A percentile compares a stretch with the other conserved stretches of the same genome.
phyloP scores from a whole-genome alignment of 1,140 invertebrate genomes.

The Leptonema lineaticorne region DNA sequence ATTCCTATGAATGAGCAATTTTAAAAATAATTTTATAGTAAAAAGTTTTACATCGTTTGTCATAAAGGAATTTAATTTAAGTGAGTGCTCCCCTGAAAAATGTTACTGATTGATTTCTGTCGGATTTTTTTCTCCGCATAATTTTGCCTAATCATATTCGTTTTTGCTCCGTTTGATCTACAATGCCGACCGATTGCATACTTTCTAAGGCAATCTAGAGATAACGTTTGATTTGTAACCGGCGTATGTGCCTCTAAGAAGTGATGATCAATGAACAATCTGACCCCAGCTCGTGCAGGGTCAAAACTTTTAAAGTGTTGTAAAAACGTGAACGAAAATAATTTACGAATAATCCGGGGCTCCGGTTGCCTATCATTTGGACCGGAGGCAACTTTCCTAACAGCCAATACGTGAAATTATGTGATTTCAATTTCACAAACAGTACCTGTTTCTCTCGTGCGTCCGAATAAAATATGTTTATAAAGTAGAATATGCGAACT shows the following conservation, averaged over 20 bases:
- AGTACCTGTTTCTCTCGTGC: not conserved
- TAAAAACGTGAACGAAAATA: constrained; percentile 35
- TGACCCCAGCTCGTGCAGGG: constrained; percentile 23
- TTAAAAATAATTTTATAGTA: too few relatives aligned
- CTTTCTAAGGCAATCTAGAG: constrained; percentile 32
- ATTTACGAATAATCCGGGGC: constrained; percentile 28
- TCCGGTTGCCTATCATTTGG: constrained; percentile 16
- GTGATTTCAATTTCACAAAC: constrained; percentile 20
- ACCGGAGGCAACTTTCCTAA: constrained; percentile 30
- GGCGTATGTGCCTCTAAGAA: constrained; percentile 10
- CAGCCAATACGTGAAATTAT: constrained; percentile 28
- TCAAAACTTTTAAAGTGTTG: constrained; percentile 33
- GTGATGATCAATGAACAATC: constrained; percentile 31
- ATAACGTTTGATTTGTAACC: constrained; percentile 26
- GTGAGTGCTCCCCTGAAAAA: too few relatives aligned
- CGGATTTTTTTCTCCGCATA: not conserved
- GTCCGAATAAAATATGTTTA: too few relatives aligned
- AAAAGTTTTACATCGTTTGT: too few relatives aligned
- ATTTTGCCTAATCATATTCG: constrained; percentile 4
- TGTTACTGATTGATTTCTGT: not conserved
- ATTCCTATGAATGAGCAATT: too few relatives aligned
- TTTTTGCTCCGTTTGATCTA: not conserved
- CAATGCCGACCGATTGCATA: not conserved
- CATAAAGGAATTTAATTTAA: too few relatives aligned
- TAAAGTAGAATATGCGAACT: too few relatives aligned